Evolutionary conservation across 2,888 invertebrate genomes (phyloP), one percentile per base, ranked within the genome.

Genomic region (Tetragnatha montana): DNA sequence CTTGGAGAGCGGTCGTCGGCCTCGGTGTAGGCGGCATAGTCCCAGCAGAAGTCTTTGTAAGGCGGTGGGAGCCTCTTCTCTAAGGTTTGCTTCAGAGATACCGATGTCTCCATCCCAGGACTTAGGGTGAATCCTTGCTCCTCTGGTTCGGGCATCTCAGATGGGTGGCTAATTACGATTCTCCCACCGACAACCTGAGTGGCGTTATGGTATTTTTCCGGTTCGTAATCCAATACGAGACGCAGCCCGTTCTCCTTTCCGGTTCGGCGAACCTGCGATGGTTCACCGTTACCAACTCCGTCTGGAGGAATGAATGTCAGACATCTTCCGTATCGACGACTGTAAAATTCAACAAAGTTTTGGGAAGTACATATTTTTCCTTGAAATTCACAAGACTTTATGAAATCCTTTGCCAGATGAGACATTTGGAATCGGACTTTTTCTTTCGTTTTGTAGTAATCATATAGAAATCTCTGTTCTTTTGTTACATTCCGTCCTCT

Each of bases 111-210:
- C 17, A 86, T 81, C 1, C 89, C 82, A 6, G 86, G 73, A 49
- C 71, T 86, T 3, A 89, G 76, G 71, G 78, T 71, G 3, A 82
- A 50, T 19, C 89, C 89, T 4, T 17, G 17, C 17, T 86, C 81
- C 19, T 81, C 86, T 14, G 89, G 86, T 14, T 81, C 76, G 3
- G 86, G 86, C 0, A 12, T 47, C 12, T 91, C 91, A 12, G 82
- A 81, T 17, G 89, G 87, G 70, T 90, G 60, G 81, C 91, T 91
- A 14, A 92, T 87, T 71, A 91, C 80, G 10, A 92, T 87, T 12
- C 90, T 68, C 17, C 89, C 89, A 6, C 92, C 92, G n/a, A 91
- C 73, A 19, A 87, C 83, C 49, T 81, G 69, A n/a, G 92, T 89
- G 1, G 89, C 60, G 6, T 79, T 70, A 3, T 91, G 8, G 49